These are phyloP conservation scores for Drosophila leonis DNA, from an alignment of 2,888 invertebrate genomes.

Conservation along the genomic window DNA sequence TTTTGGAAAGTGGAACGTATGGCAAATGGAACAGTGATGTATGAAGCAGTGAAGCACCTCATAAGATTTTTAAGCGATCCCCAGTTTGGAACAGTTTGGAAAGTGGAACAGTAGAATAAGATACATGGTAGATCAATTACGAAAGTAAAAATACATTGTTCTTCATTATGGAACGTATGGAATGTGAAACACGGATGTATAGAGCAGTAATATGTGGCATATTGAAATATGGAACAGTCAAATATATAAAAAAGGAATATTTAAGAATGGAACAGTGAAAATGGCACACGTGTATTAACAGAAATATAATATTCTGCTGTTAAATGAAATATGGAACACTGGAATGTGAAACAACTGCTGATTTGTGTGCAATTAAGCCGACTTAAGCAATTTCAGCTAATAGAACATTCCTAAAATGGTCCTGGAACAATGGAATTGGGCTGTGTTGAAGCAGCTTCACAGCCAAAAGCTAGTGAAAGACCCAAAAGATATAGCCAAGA, in stretches of 20 bases:
- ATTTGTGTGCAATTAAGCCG: too few relatives aligned
- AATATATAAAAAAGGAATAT: too few relatives aligned
- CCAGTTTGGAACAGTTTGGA: neutral
- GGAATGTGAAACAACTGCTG: neutral
- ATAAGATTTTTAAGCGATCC: too few relatives aligned
- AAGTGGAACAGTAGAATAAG: neutral
- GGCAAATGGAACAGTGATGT: neutral
- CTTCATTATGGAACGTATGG: neutral
- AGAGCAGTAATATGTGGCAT: neutral
- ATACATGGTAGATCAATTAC: too few relatives aligned
- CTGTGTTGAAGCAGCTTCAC: neutral
- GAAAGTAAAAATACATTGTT: neutral
- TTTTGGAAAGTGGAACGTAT: neutral
- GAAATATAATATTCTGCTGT: too few relatives aligned
- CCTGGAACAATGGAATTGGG: neutral
- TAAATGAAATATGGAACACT: too few relatives aligned
- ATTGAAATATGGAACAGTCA: neutral
- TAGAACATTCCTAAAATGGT: too few relatives aligned
- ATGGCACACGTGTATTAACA: too few relatives aligned
- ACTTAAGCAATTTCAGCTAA: too few relatives aligned
- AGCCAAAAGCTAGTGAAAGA: neutral
- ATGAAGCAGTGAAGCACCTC: neutral
- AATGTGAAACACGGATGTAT: neutral
- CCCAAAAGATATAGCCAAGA: neutral
- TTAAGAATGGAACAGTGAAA: too few relatives aligned